These are phyloP conservation scores for Hyla sarda DNA, from an alignment of 2,113 vertebrate genomes.

Conservation along the genomic window DNA sequence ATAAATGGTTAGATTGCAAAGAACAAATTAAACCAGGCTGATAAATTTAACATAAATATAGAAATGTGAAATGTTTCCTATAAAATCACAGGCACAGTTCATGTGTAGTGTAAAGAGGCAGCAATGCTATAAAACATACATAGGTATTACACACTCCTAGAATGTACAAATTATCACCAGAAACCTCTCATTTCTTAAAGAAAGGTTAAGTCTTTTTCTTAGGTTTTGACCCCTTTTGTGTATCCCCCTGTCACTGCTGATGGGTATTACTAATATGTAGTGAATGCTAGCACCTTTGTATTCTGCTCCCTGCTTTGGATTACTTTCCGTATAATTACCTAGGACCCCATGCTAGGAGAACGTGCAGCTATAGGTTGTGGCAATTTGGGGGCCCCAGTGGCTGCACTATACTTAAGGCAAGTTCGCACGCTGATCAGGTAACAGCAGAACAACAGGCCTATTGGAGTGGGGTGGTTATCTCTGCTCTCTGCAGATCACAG, in stretches of 20 bases:
- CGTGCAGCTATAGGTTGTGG: conserved; percentile 60
- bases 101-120: background rate
- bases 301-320: conserved; percentile 6
- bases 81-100: background rate
- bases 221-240: background rate
- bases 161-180: background rate
- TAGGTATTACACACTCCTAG: background rate
- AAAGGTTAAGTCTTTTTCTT: background rate
- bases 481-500: conserved; percentile 87
- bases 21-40: background rate
- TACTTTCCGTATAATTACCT: conserved; percentile 45
- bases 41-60: background rate
- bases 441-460: conserved; percentile 87
- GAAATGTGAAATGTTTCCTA: background rate
- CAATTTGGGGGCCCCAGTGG: conserved; percentile 68
- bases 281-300: conserved; percentile 41
- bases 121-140: background rate
- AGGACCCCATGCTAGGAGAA: conserved; percentile 27
- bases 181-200: background rate
- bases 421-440: conserved; percentile 91
- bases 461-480: conserved; percentile 91
- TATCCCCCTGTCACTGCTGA: background rate
- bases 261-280: conserved; percentile 27
- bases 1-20: background rate
- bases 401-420: conserved; percentile 84